These are phyloP conservation scores for Lichenostomus cassidix DNA, from an alignment of 2,113 vertebrate species.

Conservation along the genomic window DNA sequence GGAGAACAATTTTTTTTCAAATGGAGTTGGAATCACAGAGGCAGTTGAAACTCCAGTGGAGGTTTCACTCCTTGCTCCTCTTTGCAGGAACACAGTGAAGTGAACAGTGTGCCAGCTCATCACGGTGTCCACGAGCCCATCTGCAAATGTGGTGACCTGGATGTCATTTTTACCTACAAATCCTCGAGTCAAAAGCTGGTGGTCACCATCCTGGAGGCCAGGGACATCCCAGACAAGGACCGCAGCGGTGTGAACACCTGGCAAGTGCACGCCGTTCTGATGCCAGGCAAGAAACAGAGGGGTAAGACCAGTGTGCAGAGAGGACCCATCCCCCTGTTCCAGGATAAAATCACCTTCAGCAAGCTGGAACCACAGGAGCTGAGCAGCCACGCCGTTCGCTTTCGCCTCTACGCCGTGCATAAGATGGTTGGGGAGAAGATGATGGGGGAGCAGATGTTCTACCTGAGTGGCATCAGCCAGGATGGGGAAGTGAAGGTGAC, in stretches of 20 bases:
- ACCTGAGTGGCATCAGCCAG: conserved; percentile 75
- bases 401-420: conserved; percentile 90
- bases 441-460: conserved; percentile 92
- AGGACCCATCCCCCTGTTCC: conserved; percentile 83
- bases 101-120: conserved; percentile 23
- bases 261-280: conserved; percentile 90
- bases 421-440: conserved; percentile 86
- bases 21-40: not conserved
- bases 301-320: conserved; percentile 84
- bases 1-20: not conserved
- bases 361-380: conserved; percentile 83
- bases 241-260: conserved; percentile 88
- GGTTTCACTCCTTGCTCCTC: not conserved
- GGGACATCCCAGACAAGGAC: conserved; percentile 88
- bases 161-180: conserved; percentile 83
- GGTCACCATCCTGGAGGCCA: conserved; percentile 82
- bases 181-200: conserved; percentile 81
- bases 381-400: conserved; percentile 79
- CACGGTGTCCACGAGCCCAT: conserved; percentile 70
- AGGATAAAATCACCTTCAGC: conserved; percentile 86
- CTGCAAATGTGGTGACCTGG: conserved; percentile 88
- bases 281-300: conserved; percentile 91
- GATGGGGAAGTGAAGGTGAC: conserved; percentile 77
- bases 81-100: conserved; percentile 72
- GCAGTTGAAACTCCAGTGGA: not conserved